Evolutionary conservation across 2,797 vertebrate genomes (phyloP).

Genomic region (Zenarchopterus dispar): DNA sequence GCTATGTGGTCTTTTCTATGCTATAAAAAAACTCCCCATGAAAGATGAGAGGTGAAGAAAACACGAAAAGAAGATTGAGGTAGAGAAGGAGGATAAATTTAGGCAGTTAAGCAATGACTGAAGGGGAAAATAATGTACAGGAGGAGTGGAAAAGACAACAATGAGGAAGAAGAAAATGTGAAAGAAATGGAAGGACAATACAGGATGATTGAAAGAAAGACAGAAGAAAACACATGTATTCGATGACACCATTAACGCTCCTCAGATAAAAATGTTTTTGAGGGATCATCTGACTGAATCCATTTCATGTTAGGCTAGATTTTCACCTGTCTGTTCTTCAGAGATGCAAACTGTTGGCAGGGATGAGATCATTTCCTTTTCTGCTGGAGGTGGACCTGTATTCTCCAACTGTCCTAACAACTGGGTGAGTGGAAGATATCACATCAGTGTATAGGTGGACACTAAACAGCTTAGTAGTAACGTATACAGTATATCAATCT

Average conservation of each 20-base stretch:
- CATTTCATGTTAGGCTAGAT: slow-evolving; percentile 5
- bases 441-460: no score
- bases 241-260: background rate
- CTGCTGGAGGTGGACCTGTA: slow-evolving; percentile 88
- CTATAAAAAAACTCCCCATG: no score
- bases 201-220: background rate
- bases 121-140: no score
- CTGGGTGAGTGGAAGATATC: slow-evolving; percentile 61
- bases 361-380: slow-evolving; percentile 90
- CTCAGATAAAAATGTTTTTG: background rate
- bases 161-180: no score
- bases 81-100: no score
- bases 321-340: slow-evolving; percentile 85
- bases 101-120: no score
- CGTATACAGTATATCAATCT: no score
- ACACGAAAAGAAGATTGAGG: no score
- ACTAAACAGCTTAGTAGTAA: background rate
- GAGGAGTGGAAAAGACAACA: no score
- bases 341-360: slow-evolving; percentile 90
- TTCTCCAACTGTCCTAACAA: slow-evolving; percentile 90
- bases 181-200: no score
- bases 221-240: background rate
- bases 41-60: no score
- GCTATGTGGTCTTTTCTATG: no score
- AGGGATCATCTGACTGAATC: slow-evolving; percentile 19